Conservation (phyloP, 1,140 invertebrate species). For the Cepaea nemoralis region DNA sequence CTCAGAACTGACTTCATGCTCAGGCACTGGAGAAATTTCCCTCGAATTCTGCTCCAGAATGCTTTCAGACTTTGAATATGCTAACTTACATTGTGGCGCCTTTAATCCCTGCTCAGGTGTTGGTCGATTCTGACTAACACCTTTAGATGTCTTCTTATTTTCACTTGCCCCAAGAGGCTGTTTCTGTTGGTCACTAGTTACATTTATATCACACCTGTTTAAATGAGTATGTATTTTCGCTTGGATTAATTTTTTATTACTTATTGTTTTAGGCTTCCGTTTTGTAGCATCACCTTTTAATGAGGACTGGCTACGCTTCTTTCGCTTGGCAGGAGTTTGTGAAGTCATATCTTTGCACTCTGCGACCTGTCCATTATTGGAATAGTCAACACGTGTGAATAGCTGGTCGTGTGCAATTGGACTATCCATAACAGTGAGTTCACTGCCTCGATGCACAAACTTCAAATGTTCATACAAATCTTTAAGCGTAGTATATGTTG, state of each 20-base stretch:
- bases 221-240: neutral
- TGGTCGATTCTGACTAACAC: neutral
- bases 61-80: neutral
- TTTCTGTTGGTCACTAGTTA: neutral
- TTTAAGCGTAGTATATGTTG: neutral
- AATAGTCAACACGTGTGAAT: neutral
- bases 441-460: conserved; percentile 14
- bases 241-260: neutral
- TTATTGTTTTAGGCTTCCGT: neutral
- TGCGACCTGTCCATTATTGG: neutral
- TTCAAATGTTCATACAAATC: neutral
- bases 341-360: neutral
- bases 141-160: neutral
- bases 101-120: neutral
- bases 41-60: too few relatives aligned
- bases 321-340: neutral
- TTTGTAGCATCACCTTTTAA: neutral
- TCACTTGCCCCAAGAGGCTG: neutral
- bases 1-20: neutral
- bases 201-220: neutral
- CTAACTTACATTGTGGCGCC: neutral
- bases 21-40: neutral
- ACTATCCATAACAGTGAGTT: neutral
- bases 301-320: neutral
- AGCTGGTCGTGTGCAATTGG: neutral